Evolutionary conservation across 1,140 invertebrate genomes (phyloP).

Genomic region (Cataglyphis hispanica): DNA sequence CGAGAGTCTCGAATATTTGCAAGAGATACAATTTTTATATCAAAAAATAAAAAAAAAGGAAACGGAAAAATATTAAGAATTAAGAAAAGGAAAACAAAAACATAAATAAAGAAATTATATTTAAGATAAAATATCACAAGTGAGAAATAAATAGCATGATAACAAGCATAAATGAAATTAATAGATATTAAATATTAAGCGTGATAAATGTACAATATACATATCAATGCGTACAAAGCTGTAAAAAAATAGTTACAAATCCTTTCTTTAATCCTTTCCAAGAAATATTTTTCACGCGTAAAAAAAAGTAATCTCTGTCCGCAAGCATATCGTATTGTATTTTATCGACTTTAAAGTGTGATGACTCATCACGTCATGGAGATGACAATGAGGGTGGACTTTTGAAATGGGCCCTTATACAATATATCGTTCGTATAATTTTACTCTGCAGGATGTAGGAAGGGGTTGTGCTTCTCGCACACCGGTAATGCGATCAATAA

Average conservation of each 20-base stretch:
- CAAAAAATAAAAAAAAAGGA: background rate
- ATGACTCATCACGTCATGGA: constrained; percentile 44
- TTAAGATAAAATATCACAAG: background rate
- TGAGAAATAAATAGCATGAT: background rate
- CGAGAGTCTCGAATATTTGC: background rate
- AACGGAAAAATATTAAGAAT: background rate
- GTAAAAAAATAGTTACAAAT: background rate
- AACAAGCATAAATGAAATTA: background rate
- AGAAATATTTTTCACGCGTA: background rate
- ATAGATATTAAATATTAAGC: background rate
- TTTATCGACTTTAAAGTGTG: constrained; percentile 35
- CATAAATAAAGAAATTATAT: background rate
- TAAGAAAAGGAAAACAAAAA: background rate
- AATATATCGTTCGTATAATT: constrained; percentile 19
- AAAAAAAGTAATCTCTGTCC: background rate
- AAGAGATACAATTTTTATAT: background rate
- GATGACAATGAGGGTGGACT: constrained; percentile 50
- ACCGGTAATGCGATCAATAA: constrained; percentile 78
- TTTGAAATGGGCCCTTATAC: background rate
- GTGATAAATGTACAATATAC: background rate
- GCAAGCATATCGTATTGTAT: background rate
- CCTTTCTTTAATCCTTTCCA: background rate
- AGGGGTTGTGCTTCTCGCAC: constrained; percentile 69
- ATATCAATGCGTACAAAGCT: background rate
- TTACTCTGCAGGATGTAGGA: constrained; percentile 63